phyloP scores from a whole-genome alignment of 2,888 invertebrate genomes.

The Caenorhabditis zanzibari region DNA sequence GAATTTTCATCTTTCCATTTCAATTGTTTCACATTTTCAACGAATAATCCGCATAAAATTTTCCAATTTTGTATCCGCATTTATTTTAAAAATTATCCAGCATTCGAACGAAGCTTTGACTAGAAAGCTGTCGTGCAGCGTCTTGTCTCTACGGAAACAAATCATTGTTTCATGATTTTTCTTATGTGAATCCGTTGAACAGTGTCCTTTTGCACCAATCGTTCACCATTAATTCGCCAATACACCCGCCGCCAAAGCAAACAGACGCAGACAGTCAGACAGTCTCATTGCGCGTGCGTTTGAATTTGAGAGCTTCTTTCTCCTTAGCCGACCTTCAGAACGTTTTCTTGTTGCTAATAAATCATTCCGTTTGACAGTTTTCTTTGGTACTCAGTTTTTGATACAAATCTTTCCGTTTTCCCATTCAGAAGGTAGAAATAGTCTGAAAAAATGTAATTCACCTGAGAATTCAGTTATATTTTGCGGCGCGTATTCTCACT shows the following conservation, averaged over 20 bases:
- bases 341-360: slow-evolving; percentile 30
- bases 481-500: too few species aligned
- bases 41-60: background rate
- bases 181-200: background rate
- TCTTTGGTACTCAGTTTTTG: slow-evolving; percentile 17
- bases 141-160: too few species aligned
- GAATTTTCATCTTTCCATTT: background rate
- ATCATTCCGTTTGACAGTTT: slow-evolving; percentile 43
- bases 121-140: background rate
- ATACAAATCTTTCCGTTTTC: slow-evolving; percentile 32
- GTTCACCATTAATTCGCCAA: slow-evolving; percentile 40
- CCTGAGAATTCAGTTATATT: too few species aligned
- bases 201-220: background rate
- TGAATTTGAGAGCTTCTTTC: slow-evolving; percentile 54
- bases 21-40: background rate
- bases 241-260: slow-evolving; percentile 12
- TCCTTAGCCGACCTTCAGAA: slow-evolving; percentile 37
- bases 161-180: too few species aligned
- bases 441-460: too few species aligned
- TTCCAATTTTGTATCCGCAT: too few species aligned
- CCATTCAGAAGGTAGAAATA: background rate
- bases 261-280: slow-evolving; percentile 41
- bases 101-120: too few species aligned
- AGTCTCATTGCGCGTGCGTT: slow-evolving; percentile 29
- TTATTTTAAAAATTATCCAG: too few species aligned